A percentile compares a stretch with the other conserved stretches of the same genome.
phyloP scores from a whole-genome alignment of 1,140 invertebrate species.

The Globodera rostochiensis region DNA sequence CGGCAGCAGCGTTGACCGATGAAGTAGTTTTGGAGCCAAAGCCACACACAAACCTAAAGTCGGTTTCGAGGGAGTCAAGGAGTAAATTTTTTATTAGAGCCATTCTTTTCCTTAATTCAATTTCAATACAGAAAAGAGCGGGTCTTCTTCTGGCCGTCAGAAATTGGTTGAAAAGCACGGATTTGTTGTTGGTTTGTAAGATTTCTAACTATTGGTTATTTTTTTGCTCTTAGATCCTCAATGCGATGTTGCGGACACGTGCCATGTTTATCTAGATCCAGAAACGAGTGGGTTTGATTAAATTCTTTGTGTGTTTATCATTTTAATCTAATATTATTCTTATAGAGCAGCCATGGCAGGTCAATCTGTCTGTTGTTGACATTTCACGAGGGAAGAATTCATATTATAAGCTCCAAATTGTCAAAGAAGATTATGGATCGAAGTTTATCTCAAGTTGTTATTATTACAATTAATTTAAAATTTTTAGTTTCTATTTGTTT shows the following conservation, averaged over 20 bases:
- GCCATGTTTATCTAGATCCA: slow-evolving; percentile 53
- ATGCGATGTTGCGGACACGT: slow-evolving; percentile 46
- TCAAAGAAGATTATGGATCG: slow-evolving; percentile 74
- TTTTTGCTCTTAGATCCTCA: slow-evolving; percentile 23
- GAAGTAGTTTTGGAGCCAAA: slow-evolving; percentile 22
- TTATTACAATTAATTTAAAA: background rate
- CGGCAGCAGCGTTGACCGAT: slow-evolving; percentile 17
- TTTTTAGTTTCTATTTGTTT: slow-evolving; percentile 25
- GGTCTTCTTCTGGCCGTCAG: background rate
- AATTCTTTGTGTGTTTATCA: background rate
- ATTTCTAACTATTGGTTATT: background rate
- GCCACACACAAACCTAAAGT: slow-evolving; percentile 21
- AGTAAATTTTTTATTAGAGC: background rate
- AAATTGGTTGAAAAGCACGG: slow-evolving; percentile 44
- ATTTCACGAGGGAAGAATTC: slow-evolving; percentile 73
- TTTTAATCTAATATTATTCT: background rate
- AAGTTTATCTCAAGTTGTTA: slow-evolving; percentile 7
- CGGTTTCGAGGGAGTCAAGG: slow-evolving; percentile 5
- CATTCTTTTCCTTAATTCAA: slow-evolving; percentile 3
- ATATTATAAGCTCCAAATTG: slow-evolving; percentile 89
- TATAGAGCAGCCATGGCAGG: slow-evolving; percentile 45
- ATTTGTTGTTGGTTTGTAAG: slow-evolving; percentile 33
- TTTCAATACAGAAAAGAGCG: background rate
- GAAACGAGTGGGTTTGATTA: background rate
- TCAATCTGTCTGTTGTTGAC: slow-evolving; percentile 33